phyloP scores from a whole-genome alignment of 2,113 vertebrate genomes.

The Malurus melanocephalus region DNA sequence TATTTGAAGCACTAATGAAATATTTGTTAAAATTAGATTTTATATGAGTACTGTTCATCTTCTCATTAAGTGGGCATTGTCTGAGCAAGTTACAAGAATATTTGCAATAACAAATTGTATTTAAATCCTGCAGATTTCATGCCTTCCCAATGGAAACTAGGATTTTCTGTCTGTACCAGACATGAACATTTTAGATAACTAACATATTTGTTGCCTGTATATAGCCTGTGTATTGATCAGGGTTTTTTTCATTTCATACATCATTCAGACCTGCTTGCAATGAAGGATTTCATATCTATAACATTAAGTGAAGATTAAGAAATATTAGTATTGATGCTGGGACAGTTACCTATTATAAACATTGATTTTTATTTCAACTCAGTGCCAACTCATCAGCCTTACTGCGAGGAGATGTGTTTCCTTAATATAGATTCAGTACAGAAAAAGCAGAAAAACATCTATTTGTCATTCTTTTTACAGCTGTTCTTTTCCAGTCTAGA shows the following conservation, averaged over 20 bases:
- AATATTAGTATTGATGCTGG: constrained; percentile 33
- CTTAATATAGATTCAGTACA: constrained; percentile 26
- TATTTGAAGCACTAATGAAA: neutral
- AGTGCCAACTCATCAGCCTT: constrained; percentile 8
- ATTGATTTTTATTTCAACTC: constrained; percentile 47
- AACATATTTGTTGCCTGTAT: neutral
- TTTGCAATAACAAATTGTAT: neutral
- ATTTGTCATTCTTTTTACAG: constrained; percentile 33
- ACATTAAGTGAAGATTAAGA: constrained; percentile 37
- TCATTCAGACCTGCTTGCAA: neutral
- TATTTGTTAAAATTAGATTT: neutral
- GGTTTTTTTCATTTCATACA: neutral
- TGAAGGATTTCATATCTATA: constrained; percentile 15
- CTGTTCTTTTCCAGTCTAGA: constrained; percentile 38
- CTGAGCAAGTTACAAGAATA: neutral
- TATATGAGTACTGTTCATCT: neutral
- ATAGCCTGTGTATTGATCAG: neutral
- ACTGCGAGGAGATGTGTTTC: neutral
- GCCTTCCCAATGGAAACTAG: neutral
- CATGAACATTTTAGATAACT: neutral
- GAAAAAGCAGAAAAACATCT: constrained; percentile 10
- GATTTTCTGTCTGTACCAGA: neutral
- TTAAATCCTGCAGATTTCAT: neutral
- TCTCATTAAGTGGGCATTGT: neutral
- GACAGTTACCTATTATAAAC: constrained; percentile 36